Percentiles rank a stretch among this genome's conserved stretches.
These are phyloP conservation scores for Epinotia brunnichana DNA, from an alignment of 2,888 invertebrate species.

Conservation along the genomic window DNA sequence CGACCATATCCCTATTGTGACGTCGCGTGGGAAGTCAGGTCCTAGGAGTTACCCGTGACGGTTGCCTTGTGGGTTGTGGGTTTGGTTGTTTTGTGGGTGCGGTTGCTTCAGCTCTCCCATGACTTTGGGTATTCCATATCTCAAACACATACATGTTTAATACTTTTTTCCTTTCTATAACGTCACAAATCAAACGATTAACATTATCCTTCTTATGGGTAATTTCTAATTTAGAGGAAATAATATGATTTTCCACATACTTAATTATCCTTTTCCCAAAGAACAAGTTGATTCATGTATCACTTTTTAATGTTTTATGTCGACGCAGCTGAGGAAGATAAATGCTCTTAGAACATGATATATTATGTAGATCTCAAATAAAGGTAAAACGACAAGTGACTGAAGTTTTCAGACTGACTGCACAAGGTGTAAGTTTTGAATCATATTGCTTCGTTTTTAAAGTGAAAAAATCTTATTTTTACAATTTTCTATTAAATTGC, in stretches of 20 bases:
- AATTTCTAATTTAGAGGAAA: neutral
- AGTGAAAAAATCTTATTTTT: no score
- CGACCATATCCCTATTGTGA: neutral
- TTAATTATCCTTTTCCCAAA: neutral
- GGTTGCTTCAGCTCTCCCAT: neutral
- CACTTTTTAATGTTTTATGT: neutral
- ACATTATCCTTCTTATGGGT: neutral
- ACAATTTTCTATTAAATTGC: no score
- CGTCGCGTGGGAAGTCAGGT: constrained; percentile 16
- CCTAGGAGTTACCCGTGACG: constrained; percentile 28
- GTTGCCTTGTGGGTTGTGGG: neutral
- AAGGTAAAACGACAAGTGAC: no score
- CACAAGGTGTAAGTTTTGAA: no score
- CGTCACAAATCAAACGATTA: neutral
- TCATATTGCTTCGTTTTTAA: no score
- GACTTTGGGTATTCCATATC: constrained; percentile 7
- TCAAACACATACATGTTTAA: neutral
- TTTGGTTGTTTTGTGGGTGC: neutral
- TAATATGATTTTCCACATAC: neutral
- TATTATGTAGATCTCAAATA: no score
- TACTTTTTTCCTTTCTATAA: neutral
- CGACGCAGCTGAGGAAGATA: neutral
- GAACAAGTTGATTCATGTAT: neutral
- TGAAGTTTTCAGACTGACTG: no score
- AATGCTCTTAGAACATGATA: no score